These are phyloP conservation scores for Drosophila insularis DNA, from an alignment of 1,140 invertebrate species.

Conservation along the genomic window DNA sequence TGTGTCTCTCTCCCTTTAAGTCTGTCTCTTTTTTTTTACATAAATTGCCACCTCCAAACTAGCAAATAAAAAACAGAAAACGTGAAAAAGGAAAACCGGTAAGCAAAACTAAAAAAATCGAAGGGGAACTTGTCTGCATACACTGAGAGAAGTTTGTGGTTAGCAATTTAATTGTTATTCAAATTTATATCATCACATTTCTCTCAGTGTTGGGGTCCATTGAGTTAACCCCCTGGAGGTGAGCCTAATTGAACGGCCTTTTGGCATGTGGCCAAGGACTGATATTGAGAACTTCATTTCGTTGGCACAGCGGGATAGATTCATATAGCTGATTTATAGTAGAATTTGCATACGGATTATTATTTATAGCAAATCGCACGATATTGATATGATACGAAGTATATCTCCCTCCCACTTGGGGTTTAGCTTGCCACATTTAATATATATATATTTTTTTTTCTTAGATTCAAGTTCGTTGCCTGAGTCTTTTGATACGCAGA, in stretches of 20 bases:
- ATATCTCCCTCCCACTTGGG: background rate
- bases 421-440: background rate
- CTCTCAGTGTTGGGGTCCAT: conserved; percentile 29
- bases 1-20: background rate
- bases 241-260: conserved; percentile 60
- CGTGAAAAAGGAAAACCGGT: conserved; percentile 25
- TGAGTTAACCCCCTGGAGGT: conserved; percentile 29
- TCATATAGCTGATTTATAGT: conserved; percentile 73
- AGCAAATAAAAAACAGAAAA: conserved; percentile 24
- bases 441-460: background rate
- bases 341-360: conserved; percentile 71
- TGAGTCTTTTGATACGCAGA: conserved; percentile 76
- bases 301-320: conserved; percentile 54
- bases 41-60: conserved; percentile 50
- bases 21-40: conserved; percentile 40
- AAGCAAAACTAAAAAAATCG: conserved; percentile 16
- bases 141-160: conserved; percentile 1
- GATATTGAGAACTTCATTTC: conserved; percentile 72
- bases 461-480: conserved; percentile 68
- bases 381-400: conserved; percentile 2
- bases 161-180: background rate
- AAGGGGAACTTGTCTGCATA: conserved; percentile 6
- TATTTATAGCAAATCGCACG: conserved; percentile 29
- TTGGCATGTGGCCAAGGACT: conserved; percentile 34
- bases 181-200: background rate